Base-by-base conservation (phyloP, 2,888 invertebrate genomes). In the Drosophila nr. medialis region DNA sequence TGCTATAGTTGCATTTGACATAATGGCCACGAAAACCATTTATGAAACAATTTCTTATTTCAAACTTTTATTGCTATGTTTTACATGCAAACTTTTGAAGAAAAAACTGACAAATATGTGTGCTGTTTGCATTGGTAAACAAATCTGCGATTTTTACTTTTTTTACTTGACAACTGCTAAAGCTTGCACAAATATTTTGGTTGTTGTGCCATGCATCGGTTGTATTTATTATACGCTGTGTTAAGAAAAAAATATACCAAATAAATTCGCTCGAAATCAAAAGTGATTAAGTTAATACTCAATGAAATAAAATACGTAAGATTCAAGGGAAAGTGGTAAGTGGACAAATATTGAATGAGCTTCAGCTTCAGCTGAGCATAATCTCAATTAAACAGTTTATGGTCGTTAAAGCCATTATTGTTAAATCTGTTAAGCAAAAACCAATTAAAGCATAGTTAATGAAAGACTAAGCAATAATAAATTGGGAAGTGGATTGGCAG, bases 1-100 rank as follows among this genome's bases (percentile, higher is more conserved):
- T 67, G 50, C 42, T 15, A 4, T 62, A 64, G 62, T 68, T 77
- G 64, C 81, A 70, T 60, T 81, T 77, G 74, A 81, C 67, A 78
- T 62, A 71, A 75, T 64, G 56, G 64, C 62, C 54, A 56, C 55
- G 51, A 48, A 53, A 42, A 34, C 32, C 68, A 74, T 78, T 62
- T 49, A 51, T 45, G 36, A 6, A 58, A 54, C 32, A 21, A 36
- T 70, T 48, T 10, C 48, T 36, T 13, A 1, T 38, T 24, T 34
- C 21, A 21, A 30, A 0, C 0, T 4, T 7, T 15, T 45, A 30
- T 30, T n/a, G 21, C 6, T n/a, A 5, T 56, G 11, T 40, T 29
- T 56, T 29, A n/a, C 40, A 40, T 56, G 40, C 15, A 40, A 55
- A n/a, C 5, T 29, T 55, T 40, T 8, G 2, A 11, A 29, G 0